Evolutionary conservation across 2,888 invertebrate species (phyloP), one percentile per base, ranked within the genome.

Genomic region (Alentia gelatinosa): DNA sequence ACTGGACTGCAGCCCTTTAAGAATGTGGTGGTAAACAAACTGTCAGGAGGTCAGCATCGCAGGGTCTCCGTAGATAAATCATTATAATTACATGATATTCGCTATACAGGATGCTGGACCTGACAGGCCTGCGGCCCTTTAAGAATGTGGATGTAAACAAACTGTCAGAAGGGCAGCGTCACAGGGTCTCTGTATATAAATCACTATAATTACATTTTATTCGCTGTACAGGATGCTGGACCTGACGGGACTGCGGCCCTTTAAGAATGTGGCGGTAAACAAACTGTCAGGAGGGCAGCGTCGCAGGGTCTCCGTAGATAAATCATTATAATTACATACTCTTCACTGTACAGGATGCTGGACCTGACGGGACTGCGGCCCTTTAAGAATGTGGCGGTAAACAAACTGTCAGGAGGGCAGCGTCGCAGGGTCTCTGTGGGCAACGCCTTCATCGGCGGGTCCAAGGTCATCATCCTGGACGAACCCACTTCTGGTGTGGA

Each of bases 401-500:
- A 93, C 15, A 92, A 96, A 35, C 92, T 96, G 63, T 96, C 96
- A 0, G 96, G 96, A 1, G 96, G 96, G 0, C 95, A 96, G 95
- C 94, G 95, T 92, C 93, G 96, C 26, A 93, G 96, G 30, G 94
- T 96, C 1, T 96, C 96, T 92, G 96, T 96, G 30, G 96, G 96
- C 1, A 93, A 96, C 75, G 96, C 96, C 1, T 96, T 96, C 93
- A 94, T 96, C 42, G 96, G 96, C 7, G 96, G 95, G 0, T 96
- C 96, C 1, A 94, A 94, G 91, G 94, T 95, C 4, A 94, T 96
- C 47, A 95, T 96, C 63, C 93, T 96, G 75, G 96, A 96, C 92
- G 96, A 96, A 91, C 96, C 96, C 15, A 95, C 96, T 9, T 95
- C 95, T 92, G 96, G 96, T 4, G 96, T 96, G 9, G 96, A 96